A percentile compares a stretch with the other conserved stretches of the same genome.
Evolutionary conservation across 2,113 vertebrate genomes (phyloP).

Genomic region (Etheostoma spectabile): DNA sequence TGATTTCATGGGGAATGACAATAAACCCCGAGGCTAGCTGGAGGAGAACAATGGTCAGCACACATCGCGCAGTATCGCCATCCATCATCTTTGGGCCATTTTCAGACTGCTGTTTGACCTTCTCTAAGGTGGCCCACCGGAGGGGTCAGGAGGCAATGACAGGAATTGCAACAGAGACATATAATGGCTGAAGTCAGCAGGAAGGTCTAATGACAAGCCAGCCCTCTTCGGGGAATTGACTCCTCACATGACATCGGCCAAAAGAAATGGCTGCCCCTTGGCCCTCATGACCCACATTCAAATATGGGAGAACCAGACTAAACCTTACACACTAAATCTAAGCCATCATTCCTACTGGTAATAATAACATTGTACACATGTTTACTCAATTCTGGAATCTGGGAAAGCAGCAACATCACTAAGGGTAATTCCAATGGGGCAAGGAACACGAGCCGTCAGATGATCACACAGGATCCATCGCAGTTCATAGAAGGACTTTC

Average conservation of each 20-base stretch:
- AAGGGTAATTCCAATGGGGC: neutral
- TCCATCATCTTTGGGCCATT: conserved; percentile 58
- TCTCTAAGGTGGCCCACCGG: conserved; percentile 41
- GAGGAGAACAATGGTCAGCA: conserved; percentile 27
- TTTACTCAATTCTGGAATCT: neutral
- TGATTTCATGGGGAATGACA: conserved; percentile 41
- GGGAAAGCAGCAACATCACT: neutral
- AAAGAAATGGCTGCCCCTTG: conserved; percentile 47
- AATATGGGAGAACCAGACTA: conserved; percentile 11
- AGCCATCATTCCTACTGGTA: neutral
- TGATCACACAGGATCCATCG: neutral
- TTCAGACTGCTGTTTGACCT: conserved; percentile 52
- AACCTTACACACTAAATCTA: conserved; percentile 1
- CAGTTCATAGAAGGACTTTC: neutral
- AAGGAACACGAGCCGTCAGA: neutral
- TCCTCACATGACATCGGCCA: conserved; percentile 41
- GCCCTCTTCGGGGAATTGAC: conserved; percentile 46
- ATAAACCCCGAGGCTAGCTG: conserved; percentile 13
- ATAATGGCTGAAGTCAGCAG: conserved; percentile 64
- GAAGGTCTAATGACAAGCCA: conserved; percentile 63
- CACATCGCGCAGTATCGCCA: conserved; percentile 24
- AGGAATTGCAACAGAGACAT: conserved; percentile 42
- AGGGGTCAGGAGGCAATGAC: conserved; percentile 57
- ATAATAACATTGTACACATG: neutral
- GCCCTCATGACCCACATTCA: conserved; percentile 62